These are phyloP conservation scores for Ichneumoninae sp. DNA, from an alignment of 2,888 invertebrate genomes.

Conservation along the genomic window DNA sequence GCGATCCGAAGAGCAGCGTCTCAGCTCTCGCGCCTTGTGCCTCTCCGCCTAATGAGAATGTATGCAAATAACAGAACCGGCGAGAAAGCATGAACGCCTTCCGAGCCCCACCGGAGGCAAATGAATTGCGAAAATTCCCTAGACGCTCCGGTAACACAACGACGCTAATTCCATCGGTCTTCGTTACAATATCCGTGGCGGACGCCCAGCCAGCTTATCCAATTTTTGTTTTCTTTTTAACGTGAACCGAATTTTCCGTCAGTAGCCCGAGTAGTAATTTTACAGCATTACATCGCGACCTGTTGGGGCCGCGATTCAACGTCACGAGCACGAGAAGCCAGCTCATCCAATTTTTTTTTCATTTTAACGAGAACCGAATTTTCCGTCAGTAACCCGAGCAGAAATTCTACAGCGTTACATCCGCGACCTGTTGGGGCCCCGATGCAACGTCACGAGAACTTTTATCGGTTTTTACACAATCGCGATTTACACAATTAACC, in stretches of 20 bases:
- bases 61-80: constrained; percentile 79
- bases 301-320: no score
- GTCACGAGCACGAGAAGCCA: no score
- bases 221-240: background rate
- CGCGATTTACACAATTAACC: background rate
- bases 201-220: background rate
- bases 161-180: constrained; percentile 48
- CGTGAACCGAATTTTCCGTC: background rate
- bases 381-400: background rate
- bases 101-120: constrained; percentile 36
- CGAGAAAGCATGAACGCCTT: constrained; percentile 38
- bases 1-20: background rate
- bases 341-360: background rate
- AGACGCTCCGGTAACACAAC: constrained; percentile 43
- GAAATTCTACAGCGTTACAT: background rate
- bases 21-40: constrained; percentile 41
- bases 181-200: background rate
- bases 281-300: background rate
- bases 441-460: no score
- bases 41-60: constrained; percentile 78
- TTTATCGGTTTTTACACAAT: no score
- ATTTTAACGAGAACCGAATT: background rate
- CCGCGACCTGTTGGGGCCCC: no score
- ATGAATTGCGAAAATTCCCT: constrained; percentile 53
- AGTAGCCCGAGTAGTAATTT: background rate